Base-by-base conservation (phyloP, 2,888 invertebrate genomes). In the Drosophila setosimentum region DNA sequence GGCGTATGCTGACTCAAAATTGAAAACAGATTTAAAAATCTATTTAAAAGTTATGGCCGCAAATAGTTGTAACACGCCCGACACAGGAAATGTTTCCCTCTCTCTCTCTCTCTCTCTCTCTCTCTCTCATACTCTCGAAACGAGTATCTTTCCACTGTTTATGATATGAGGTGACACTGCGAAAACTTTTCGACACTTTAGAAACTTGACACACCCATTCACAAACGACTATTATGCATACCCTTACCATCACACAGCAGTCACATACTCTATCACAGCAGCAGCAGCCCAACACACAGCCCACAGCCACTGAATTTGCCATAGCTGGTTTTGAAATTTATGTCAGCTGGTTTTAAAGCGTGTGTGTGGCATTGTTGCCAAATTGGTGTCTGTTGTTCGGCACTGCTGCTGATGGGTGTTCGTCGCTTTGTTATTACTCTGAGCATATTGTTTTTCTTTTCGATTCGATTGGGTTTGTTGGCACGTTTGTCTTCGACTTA, bases 171-270 rank as follows among this genome's bases (percentile, higher is more conserved):
- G 78, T 83, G 83, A 78, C 78, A 70, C 64, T 83, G 72, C 80
- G 58, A 58, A 78, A 82, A 82, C 81, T 82, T 82, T 82, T 78
- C 80, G 83, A 83, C 82, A 82, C 83, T 82, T 81, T 83, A 78
- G 80, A 83, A 82, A 82, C 83, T 83, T 78, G 69, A 21, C 51
- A 57, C 40, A 35, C 37, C 24, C 35, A 13, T 6, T 16, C 24
- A 35, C 35, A 35, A n/a, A 58, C 13, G n/a, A 48, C 60, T 24
- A 60, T 67, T 67, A 37, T 61, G 62, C 62, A 54, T 54, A 48
- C 29, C 11, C 33, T 48, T 18, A 3, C 27, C 48, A 57, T 48
- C 58, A 45, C 32, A 33, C 18, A 33, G 30, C 40, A 27, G 7
- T 21, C 21, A 33, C 42, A 35, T 35, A 32, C 18, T 37, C 37